Base-by-base conservation (phyloP, 1,140 invertebrate species). In the Wiebesia pumilae region DNA sequence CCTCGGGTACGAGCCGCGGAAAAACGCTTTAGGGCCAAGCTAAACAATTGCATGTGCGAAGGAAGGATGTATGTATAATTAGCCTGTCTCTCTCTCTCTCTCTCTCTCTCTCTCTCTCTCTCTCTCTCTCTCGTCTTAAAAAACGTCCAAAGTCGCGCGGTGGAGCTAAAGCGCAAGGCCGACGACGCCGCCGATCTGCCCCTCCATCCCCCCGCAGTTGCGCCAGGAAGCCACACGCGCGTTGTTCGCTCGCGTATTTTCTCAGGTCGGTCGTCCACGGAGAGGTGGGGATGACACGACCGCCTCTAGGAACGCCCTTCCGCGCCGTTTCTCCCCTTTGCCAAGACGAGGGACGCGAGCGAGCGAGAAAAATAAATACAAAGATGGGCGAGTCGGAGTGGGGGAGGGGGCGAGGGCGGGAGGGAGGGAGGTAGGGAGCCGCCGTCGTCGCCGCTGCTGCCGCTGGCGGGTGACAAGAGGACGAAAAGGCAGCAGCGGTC, bases 251-350 rank as follows among this genome's bases (percentile, higher is more conserved):
- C 80, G 80, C 89, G 87, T 88, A 88, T 87, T 89, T 88, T 88
- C 88, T 88, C 89, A 47, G 78, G 54, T 87, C 58, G 84, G 21
- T 43, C 79, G 78, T 1, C 43, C 38, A 33, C 40, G 43, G 19
- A 67, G 85, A 83, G 89, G 91, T 89, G 92, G 92, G 91, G 90
- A 89, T 88, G 90, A 90, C 77, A 80, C 92, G 93, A 93, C 93
- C 93, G 93, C 93, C 93, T 93, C 92, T 91, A 92, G 93, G 92
- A 93, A 93, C 93, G 93, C 93, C 93, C 93, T 93, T 86, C 30
- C 88, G 83, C 73, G 40, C 83, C 62, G 75, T 62, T 62, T 84
- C 83, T 78, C 83, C 67, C 47, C 35, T 62, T 85, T 30, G 84
- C 81, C 35, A 40, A 38, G 40, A 9, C 62, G 81, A 81, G 79